Evolutionary conservation across 2,888 invertebrate genomes (phyloP).

Genomic region (Sacculina carcini): DNA sequence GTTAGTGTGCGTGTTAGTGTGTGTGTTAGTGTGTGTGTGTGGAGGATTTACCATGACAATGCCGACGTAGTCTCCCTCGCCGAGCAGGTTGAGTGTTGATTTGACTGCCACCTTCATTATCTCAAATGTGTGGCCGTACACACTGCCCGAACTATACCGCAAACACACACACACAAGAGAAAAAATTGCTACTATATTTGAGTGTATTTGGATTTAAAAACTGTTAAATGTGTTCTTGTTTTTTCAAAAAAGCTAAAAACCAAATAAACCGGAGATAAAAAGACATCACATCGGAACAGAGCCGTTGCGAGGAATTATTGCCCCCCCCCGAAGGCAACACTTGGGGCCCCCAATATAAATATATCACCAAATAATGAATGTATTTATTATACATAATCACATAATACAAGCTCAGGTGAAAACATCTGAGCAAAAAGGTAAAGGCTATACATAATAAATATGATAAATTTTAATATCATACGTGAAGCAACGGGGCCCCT

Average conservation of each 20-base stretch:
- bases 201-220: not conserved
- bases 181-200: not conserved
- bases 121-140: slow-evolving; percentile 24
- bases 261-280: not conserved
- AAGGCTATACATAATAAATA: too few species aligned
- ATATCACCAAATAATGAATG: too few species aligned
- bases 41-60: slow-evolving; percentile 20
- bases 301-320: too few species aligned
- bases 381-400: too few species aligned
- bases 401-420: too few species aligned
- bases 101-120: slow-evolving; percentile 25
- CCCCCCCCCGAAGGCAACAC: too few species aligned
- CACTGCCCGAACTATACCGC: slow-evolving; percentile 23
- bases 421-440: too few species aligned
- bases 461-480: too few species aligned
- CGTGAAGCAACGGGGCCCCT: too few species aligned
- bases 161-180: not conserved
- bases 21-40: not conserved
- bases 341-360: too few species aligned
- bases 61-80: slow-evolving; percentile 26
- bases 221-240: not conserved
- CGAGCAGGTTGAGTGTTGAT: slow-evolving; percentile 23
- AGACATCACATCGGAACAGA: not conserved
- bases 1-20: too few species aligned
- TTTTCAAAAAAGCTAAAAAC: not conserved